A percentile compares a stretch with the other conserved stretches of the same genome.
Evolutionary conservation across 2,797 vertebrate species (phyloP).

Genomic region (Neoniphon sammara): DNA sequence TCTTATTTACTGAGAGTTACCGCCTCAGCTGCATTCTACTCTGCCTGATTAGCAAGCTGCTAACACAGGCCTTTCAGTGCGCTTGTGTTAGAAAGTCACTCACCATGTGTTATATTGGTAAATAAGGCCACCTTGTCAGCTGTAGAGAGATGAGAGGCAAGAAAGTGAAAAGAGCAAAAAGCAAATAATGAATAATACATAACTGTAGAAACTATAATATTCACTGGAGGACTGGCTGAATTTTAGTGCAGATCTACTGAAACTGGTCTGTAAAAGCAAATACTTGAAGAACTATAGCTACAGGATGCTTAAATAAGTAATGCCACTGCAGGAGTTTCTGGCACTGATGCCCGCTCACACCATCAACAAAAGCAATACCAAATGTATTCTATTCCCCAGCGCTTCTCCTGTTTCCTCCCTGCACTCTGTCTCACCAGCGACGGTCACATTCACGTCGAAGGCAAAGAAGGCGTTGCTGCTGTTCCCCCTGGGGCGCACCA

Average conservation of each 20-base stretch:
- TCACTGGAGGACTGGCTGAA: conserved; percentile 61
- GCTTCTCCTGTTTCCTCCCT: conserved; percentile 17
- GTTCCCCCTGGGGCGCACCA: conserved; percentile 53
- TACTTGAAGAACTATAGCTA: conserved; percentile 69
- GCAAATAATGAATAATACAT: conserved; percentile 77
- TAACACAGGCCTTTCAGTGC: conserved; percentile 69
- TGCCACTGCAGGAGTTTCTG: conserved; percentile 55
- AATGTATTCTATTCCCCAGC: conserved; percentile 26
- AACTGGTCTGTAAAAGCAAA: conserved; percentile 66
- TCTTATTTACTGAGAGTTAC: conserved; percentile 68
- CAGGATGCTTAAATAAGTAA: conserved; percentile 73
- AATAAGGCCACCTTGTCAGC: conserved; percentile 65
- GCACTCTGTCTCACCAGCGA: conserved; percentile 72
- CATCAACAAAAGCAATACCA: conserved; percentile 53
- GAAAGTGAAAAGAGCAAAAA: conserved; percentile 32
- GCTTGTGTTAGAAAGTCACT: conserved; percentile 74
- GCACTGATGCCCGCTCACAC: conserved; percentile 56
- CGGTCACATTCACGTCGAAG: conserved; percentile 67
- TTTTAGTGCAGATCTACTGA: conserved; percentile 60
- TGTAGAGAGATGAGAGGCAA: conserved; percentile 60
- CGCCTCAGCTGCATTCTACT: conserved; percentile 63
- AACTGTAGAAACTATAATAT: conserved; percentile 64
- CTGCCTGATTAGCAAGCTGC: conserved; percentile 73
- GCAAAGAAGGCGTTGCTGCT: conserved; percentile 37
- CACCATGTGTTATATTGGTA: conserved; percentile 68